Evolutionary conservation across 2,888 invertebrate species (phyloP).

Genomic region (Drosophila tanythrix): DNA sequence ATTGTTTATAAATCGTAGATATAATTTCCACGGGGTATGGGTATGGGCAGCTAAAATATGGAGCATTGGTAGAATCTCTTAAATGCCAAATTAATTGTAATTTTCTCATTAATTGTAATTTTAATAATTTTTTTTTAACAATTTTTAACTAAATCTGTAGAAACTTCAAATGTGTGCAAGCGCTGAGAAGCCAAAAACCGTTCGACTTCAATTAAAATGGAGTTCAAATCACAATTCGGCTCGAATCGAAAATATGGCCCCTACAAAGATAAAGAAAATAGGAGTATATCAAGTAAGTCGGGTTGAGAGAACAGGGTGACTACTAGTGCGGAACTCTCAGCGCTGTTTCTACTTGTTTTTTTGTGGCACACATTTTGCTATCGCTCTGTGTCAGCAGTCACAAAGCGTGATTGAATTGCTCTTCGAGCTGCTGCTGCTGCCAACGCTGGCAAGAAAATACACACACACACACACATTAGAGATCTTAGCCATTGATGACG

Average conservation of each 20-base stretch:
- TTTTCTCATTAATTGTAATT: too few relatives aligned
- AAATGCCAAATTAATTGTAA: not conserved
- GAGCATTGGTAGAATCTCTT: not conserved
- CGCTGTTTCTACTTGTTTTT: not conserved
- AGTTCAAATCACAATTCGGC: too few relatives aligned
- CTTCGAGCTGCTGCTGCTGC: conserved; percentile 15
- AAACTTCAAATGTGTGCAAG: too few relatives aligned
- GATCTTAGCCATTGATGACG: conserved; percentile 43
- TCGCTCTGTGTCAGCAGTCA: conserved; percentile 12
- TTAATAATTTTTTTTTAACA: too few relatives aligned
- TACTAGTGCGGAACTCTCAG: not conserved
- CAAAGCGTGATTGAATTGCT: conserved; percentile 49
- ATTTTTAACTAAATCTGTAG: too few relatives aligned
- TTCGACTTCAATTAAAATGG: too few relatives aligned
- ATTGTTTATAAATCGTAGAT: not conserved
- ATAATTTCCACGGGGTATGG: not conserved
- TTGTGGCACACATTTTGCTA: conserved; percentile 26
- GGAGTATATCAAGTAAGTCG: not conserved
- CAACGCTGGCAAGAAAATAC: conserved; percentile 21
- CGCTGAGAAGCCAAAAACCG: too few relatives aligned
- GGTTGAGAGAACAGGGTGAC: not conserved
- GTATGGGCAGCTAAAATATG: not conserved
- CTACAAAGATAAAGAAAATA: not conserved
- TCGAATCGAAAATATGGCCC: too few relatives aligned
- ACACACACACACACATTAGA: not conserved